Conservation (phyloP, 2,888 invertebrate genomes). For the Lissocephala sabroskyi region DNA sequence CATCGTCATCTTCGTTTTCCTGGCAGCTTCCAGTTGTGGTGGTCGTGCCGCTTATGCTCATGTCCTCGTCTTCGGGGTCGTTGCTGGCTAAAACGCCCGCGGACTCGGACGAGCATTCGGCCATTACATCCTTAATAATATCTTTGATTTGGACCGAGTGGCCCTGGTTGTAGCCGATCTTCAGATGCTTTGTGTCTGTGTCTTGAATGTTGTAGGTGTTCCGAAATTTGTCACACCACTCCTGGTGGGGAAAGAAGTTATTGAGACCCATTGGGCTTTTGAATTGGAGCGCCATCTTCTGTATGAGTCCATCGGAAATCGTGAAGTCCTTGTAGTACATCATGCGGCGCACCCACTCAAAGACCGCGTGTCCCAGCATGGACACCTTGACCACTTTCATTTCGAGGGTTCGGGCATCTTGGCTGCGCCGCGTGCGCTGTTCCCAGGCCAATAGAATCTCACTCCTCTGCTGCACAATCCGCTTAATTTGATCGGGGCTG, state of each 20-base stretch:
- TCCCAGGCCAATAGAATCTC: slow-evolving; percentile 67
- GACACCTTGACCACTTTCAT: slow-evolving; percentile 66
- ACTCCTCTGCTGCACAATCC: slow-evolving; percentile 67
- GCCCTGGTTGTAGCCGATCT: slow-evolving; percentile 63
- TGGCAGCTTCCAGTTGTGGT: slow-evolving; percentile 12
- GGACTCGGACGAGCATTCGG: slow-evolving; percentile 42
- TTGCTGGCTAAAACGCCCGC: slow-evolving; percentile 6
- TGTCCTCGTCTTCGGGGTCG: slow-evolving; percentile 16
- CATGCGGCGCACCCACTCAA: slow-evolving; percentile 70
- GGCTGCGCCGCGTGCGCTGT: slow-evolving; percentile 64
- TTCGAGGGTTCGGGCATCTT: slow-evolving; percentile 59
- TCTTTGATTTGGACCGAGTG: slow-evolving; percentile 68
- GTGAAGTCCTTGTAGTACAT: slow-evolving; percentile 70
- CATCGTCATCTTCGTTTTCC: slow-evolving; percentile 21
- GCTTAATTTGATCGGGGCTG: slow-evolving; percentile 70
- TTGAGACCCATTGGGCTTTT: slow-evolving; percentile 65
- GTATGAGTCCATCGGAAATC: slow-evolving; percentile 66
- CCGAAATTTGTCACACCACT: slow-evolving; percentile 69
- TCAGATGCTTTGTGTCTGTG: slow-evolving; percentile 61
- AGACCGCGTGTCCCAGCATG: slow-evolving; percentile 67
- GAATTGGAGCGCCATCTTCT: slow-evolving; percentile 69
- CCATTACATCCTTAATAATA: slow-evolving; percentile 62
- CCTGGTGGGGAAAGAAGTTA: slow-evolving; percentile 67
- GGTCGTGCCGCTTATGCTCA: slow-evolving; percentile 8
- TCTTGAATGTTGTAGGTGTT: slow-evolving; percentile 55